Percentiles rank a stretch among this genome's conserved stretches.
Conservation (phyloP, 2,888 invertebrate species). For the Coenonympha glycerion region DNA sequence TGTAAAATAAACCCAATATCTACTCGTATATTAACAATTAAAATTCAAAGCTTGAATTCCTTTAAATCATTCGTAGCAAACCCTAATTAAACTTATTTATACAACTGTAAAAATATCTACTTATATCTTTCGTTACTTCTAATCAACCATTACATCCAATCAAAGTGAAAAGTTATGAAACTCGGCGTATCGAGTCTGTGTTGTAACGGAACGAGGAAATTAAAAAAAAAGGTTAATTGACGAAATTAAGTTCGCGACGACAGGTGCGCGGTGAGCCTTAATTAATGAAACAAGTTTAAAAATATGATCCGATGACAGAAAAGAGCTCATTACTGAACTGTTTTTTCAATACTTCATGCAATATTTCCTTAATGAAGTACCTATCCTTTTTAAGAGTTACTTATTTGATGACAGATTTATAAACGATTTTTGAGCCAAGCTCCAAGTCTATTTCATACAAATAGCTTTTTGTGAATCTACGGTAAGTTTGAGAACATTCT, state of each 20-base stretch:
- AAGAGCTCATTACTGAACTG: slow-evolving; percentile 22
- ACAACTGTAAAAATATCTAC: slow-evolving; percentile 11
- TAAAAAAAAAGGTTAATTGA: slow-evolving; percentile 23
- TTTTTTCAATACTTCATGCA: not conserved
- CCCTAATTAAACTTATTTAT: not conserved
- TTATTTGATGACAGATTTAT: not conserved
- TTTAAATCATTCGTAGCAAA: not conserved
- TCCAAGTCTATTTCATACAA: not conserved
- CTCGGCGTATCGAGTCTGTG: slow-evolving; percentile 8
- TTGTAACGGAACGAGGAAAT: slow-evolving; percentile 17
- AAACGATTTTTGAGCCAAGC: no score
- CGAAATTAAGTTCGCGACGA: slow-evolving; percentile 26
- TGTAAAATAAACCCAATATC: no score
- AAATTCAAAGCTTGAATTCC: no score
- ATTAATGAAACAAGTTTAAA: slow-evolving; percentile 20
- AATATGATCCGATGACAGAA: slow-evolving; percentile 16
- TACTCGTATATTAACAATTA: no score
- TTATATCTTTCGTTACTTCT: slow-evolving; percentile 4
- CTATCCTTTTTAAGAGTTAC: not conserved
- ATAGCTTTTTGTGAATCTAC: not conserved
- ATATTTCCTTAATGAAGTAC: slow-evolving; percentile 2
- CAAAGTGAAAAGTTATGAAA: slow-evolving; percentile 18
- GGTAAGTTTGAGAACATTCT: no score
- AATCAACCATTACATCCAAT: slow-evolving; percentile 7
- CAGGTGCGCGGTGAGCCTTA: slow-evolving; percentile 18